Base-by-base conservation (phyloP, 1,140 invertebrate genomes). In the Aradophagus sp. region DNA sequence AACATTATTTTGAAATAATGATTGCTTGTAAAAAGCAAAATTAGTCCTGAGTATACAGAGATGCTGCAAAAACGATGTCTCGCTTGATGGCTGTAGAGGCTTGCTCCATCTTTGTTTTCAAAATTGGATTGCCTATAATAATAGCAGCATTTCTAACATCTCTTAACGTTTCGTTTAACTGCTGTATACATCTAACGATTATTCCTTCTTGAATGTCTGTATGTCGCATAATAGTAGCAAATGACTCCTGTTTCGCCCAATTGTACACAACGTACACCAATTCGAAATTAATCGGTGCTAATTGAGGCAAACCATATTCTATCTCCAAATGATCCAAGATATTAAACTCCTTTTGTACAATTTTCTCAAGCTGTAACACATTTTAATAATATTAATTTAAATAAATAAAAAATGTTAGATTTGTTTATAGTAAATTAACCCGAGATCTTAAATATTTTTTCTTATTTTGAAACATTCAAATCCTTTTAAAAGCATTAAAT, bases 11-110 rank as follows among this genome's bases (percentile, higher is more conserved):
- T n/a, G n/a, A n/a, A n/a, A n/a, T n/a, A n/a, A n/a, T n/a, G n/a
- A n/a, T n/a, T n/a, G n/a, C n/a, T n/a, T n/a, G n/a, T n/a, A n/a
- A n/a, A n/a, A n/a, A 23, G 8, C 8, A 23, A 23, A 23, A 39
- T 76, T 69, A 85, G 74, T 84, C 81, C 80, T 90, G 88, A 6
- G 95, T 97, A 79, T 99, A 99, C 10, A 99, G 87, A 86, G 95
- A 98, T 13, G 96, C 96, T 20, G 97, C 94, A 85, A 99, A 99
- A 0, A 99, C 97, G 80, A 99, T 99, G 82, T 99, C 97, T 71
- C 98, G 86, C 81, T 98, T 98, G 47, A 99, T 98, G 23, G 93
- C 90, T 1, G 90, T 90, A 0, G 95, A 96, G 0, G 97, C 96
- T 84, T 97, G 93, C 81, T 98, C 94, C 94, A 99, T 98, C 87